Conservation (phyloP, 2,888 invertebrate species). For the Hydrotaea diabolus region DNA sequence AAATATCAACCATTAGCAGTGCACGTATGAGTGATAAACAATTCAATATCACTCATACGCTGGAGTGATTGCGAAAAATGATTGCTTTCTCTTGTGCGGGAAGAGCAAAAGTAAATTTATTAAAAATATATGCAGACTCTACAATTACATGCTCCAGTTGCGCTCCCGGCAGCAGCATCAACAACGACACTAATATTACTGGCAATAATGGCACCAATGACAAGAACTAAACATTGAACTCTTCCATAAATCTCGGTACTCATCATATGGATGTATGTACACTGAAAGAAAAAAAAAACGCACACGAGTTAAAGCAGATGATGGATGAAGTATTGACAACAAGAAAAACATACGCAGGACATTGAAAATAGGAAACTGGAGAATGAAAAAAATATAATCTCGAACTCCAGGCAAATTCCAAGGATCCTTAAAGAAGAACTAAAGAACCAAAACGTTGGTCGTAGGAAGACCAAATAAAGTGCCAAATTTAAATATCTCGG, state of each 20-base stretch:
- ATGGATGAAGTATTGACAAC: no score
- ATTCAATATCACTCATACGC: conserved; percentile 5
- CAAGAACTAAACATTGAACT: conserved; percentile 8
- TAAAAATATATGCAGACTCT: conserved; percentile 1
- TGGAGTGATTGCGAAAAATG: not conserved
- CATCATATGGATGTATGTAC: no score
- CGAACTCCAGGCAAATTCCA: no score
- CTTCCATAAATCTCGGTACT: not conserved
- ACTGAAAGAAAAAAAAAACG: no score
- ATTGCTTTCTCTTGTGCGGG: not conserved
- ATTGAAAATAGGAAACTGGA: no score
- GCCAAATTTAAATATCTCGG: no score
- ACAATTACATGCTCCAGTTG: not conserved
- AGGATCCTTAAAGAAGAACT: no score
- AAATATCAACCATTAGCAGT: not conserved
- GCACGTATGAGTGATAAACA: not conserved
- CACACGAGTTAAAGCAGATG: no score
- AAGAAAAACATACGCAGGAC: no score
- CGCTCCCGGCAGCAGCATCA: not conserved
- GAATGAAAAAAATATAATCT: no score
- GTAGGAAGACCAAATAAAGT: no score
- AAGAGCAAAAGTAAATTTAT: conserved; percentile 14
- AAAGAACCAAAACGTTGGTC: no score
- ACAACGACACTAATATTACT: not conserved
- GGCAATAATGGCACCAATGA: conserved; percentile 8